These are phyloP conservation scores for Dipodomys spectabilis DNA, from an alignment of 2,113 vertebrate species.

Conservation along the genomic window DNA sequence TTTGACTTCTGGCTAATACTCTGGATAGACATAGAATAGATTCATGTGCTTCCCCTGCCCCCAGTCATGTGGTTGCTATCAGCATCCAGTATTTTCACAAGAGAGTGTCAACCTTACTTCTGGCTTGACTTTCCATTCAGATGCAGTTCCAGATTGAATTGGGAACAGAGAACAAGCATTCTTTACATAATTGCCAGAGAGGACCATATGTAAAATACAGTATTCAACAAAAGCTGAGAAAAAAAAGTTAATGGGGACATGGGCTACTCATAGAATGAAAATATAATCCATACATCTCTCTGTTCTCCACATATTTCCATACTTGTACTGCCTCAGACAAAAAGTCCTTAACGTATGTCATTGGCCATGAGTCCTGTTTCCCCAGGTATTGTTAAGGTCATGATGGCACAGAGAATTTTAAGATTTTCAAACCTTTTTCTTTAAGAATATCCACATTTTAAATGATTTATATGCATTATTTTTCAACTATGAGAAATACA, in stretches of 20 bases:
- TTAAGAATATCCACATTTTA: slow-evolving; percentile 5
- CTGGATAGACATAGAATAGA: neutral
- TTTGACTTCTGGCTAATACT: neutral
- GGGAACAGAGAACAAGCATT: neutral
- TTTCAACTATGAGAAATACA: slow-evolving; percentile 33
- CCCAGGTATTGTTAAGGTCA: neutral
- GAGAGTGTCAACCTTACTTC: neutral
- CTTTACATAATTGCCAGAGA: neutral
- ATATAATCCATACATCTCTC: neutral
- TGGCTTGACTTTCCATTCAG: slow-evolving; percentile 12
- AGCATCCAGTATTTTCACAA: neutral
- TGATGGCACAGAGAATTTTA: neutral
- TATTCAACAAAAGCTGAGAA: neutral
- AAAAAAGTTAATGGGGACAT: neutral
- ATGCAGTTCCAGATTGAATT: neutral
- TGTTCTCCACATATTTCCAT: neutral
- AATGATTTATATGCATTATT: slow-evolving; percentile 32
- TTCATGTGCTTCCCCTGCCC: neutral
- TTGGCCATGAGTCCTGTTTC: neutral
- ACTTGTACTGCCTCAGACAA: neutral
- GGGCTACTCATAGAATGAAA: neutral
- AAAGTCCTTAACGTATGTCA: neutral
- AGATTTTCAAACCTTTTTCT: neutral
- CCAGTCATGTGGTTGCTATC: neutral
- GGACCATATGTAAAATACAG: neutral